phyloP scores from a whole-genome alignment of 2,888 invertebrate species.

The Pyrochroa serraticornis region DNA sequence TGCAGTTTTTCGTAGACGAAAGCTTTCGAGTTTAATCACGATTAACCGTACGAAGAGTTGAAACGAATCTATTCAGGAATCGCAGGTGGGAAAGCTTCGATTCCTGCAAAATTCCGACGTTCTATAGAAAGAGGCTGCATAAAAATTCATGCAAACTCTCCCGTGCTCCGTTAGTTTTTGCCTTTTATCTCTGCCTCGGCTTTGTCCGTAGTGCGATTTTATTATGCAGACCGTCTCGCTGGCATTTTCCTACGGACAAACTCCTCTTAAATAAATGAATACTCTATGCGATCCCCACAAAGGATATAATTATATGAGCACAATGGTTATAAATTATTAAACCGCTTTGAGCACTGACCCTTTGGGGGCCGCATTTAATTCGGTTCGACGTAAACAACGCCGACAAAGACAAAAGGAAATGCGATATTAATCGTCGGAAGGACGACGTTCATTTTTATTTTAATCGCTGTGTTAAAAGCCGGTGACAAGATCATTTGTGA shows the following conservation, averaged over 20 bases:
- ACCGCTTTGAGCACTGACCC: constrained; percentile 7
- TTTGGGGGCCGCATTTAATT: constrained; percentile 10
- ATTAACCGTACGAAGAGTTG: too few relatives aligned
- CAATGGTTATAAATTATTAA: constrained; percentile 17
- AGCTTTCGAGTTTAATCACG: too few relatives aligned
- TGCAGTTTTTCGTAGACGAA: too few relatives aligned
- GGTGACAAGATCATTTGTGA: too few relatives aligned
- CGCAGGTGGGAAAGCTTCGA: too few relatives aligned
- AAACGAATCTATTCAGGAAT: too few relatives aligned
- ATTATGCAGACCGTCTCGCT: constrained; percentile 14
- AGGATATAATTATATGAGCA: constrained; percentile 16
- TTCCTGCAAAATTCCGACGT: too few relatives aligned
- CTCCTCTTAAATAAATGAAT: constrained; percentile 18
- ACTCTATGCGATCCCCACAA: constrained; percentile 4
- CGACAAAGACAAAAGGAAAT: constrained; percentile 3
- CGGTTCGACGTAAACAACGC: constrained; percentile 15
- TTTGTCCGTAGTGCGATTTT: constrained; percentile 18
- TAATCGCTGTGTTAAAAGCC: too few relatives aligned
- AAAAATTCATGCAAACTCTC: constrained; percentile 24
- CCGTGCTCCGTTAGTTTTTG: constrained; percentile 24
- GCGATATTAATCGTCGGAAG: too few relatives aligned
- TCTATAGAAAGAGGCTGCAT: background rate
- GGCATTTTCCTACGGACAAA: constrained; percentile 2
- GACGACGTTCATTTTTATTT: too few relatives aligned
- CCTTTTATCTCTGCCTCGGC: constrained; percentile 13